These are phyloP conservation scores for Ellobium chinense DNA, from an alignment of 2,888 invertebrate species.

Conservation along the genomic window DNA sequence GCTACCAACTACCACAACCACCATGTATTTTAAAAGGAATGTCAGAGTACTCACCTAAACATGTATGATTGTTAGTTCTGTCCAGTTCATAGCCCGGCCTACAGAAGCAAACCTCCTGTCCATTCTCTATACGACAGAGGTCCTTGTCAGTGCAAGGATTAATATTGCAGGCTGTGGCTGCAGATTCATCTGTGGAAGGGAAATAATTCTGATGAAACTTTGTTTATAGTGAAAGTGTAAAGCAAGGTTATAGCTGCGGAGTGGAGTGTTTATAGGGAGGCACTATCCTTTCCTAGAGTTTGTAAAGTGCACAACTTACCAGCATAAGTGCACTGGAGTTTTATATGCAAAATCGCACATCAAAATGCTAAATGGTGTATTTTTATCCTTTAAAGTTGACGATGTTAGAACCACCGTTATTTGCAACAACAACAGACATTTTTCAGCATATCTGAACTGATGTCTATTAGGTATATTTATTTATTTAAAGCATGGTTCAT, in stretches of 20 bases:
- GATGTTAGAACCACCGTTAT: too few species aligned
- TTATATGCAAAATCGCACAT: too few species aligned
- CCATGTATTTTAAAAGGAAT: not conserved
- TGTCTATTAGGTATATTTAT: too few species aligned
- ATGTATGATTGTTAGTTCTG: not conserved
- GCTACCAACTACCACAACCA: not conserved
- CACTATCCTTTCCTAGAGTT: not conserved
- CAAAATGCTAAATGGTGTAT: too few species aligned
- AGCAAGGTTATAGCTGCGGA: too few species aligned
- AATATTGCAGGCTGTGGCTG: not conserved
- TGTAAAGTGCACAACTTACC: not conserved
- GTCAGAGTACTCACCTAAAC: constrained; percentile 24
- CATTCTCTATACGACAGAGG: not conserved
- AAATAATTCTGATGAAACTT: not conserved
- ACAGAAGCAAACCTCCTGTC: constrained; percentile 33
- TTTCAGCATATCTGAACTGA: too few species aligned
- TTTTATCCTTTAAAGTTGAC: too few species aligned
- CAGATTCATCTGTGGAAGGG: not conserved
- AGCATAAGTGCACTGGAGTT: too few species aligned
- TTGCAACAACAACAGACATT: too few species aligned
- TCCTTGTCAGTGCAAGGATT: not conserved
- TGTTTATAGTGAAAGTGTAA: too few species aligned
- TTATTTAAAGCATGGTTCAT: too few species aligned
- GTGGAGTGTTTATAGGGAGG: too few species aligned
- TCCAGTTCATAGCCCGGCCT: constrained; percentile 37